Percentiles rank a stretch among this genome's conserved stretches.
phyloP scores from a whole-genome alignment of 2,113 vertebrate species.

The Cranoglanis bouderius region DNA sequence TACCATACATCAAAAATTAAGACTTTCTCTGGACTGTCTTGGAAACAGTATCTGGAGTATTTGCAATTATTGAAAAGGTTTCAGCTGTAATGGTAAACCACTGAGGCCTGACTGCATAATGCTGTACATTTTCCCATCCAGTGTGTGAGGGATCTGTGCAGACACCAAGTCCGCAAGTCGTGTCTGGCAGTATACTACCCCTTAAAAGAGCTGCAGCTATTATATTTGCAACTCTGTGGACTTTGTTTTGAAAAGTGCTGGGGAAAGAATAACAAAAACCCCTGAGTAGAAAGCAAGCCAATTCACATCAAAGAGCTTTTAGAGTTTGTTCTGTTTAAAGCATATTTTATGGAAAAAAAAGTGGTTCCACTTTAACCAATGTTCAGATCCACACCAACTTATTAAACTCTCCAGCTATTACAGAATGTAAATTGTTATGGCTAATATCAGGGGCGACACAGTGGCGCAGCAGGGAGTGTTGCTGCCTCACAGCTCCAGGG shows the following conservation, averaged over 20 bases:
- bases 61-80: not conserved
- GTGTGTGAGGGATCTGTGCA: not conserved
- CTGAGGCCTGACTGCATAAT: not conserved
- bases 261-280: conserved; percentile 8
- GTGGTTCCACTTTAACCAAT: not conserved
- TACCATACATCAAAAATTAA: conserved; percentile 12
- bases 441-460: not conserved
- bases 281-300: not conserved
- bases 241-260: conserved; percentile 2
- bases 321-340: not conserved
- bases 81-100: conserved; percentile 17
- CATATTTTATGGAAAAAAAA: not conserved
- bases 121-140: not conserved
- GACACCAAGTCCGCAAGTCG: not conserved
- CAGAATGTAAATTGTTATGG: not conserved
- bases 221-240: conserved; percentile 7
- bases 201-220: not conserved
- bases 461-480: not conserved
- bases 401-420: not conserved
- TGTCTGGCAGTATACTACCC: not conserved
- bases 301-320: not conserved
- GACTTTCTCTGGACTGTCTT: not conserved
- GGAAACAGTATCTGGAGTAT: not conserved
- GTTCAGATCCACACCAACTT: conserved; percentile 1
- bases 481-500: not conserved